Base-by-base conservation (phyloP, 2,888 invertebrate genomes). In the Scaeva pyrastri region DNA sequence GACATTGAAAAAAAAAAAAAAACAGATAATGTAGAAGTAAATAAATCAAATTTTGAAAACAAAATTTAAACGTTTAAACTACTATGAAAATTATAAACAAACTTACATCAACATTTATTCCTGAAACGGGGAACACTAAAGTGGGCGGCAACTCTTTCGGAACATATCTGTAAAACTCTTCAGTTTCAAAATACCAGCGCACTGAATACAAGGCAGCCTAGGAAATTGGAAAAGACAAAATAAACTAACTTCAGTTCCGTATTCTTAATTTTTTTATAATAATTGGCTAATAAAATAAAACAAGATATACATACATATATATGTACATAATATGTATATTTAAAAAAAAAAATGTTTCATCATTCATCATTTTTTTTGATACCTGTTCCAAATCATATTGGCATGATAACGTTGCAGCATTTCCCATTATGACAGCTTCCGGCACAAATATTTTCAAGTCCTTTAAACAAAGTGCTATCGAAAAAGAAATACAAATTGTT, bases 71-170 rank as follows among this genome's bases (percentile, higher is more conserved):
- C 2, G 5, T 7, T 31, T 31, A 31, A 31, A n/a, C n/a, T n/a
- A n/a, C n/a, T n/a, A n/a, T n/a, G n/a, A n/a, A 31, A 31, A 5
- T 31, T 31, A 1, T 31, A 19, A 36, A 36, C 0, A 5, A 36
- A 94, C 94, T 94, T 91, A 95, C 95, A 91, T 95, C 94, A 78
- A 95, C 94, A 90, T 93, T 93, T 88, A 95, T 93, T 88, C 94
- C 94, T 45, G 93, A 93, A 73, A 94, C 93, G 19, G 93, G 91
- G 90, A 94, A 95, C 79, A 93, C 94, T 87, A 93, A 93, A 84
- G 94, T 93, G 72, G 94, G 93, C 43, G 94, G 94, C 55, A 93
- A 91, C 89, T 94, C 94, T 88, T 94, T 94, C 43, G 95, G 95
- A 77, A 94, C 93, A 90, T 92, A 95, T 88, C 94, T 93, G 91